Percentiles rank a stretch among this genome's conserved stretches.
Conservation (phyloP, 2,888 invertebrate species). For the Diachrysia chrysitis region DNA sequence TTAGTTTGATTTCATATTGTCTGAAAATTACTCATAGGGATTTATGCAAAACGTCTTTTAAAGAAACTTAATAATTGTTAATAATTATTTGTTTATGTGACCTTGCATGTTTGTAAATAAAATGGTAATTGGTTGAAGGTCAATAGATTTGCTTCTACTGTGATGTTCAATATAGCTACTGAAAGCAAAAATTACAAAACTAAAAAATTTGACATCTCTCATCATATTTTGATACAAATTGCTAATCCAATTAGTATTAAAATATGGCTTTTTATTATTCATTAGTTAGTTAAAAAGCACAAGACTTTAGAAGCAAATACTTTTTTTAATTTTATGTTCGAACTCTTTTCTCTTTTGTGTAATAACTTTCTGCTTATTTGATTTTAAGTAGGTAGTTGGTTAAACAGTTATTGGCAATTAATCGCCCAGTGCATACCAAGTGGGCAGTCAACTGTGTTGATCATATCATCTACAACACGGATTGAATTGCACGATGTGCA, state of each 20-base stretch:
- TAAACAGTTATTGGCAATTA: constrained; percentile 40
- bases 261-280: background rate
- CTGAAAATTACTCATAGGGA: background rate
- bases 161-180: constrained; percentile 11
- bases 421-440: constrained; percentile 54
- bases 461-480: constrained; percentile 56
- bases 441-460: constrained; percentile 61
- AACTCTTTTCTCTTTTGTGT: constrained; percentile 29
- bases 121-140: background rate
- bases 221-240: background rate
- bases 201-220: background rate
- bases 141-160: background rate
- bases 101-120: constrained; percentile 2
- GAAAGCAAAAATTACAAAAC: background rate
- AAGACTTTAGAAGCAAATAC: background rate
- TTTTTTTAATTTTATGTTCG: constrained; percentile 5
- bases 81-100: background rate
- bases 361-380: constrained; percentile 16
- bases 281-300: background rate
- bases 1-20: background rate
- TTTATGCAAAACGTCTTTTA: background rate
- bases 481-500: constrained; percentile 56
- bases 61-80: background rate
- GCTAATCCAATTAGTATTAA: too few relatives aligned
- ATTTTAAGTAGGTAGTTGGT: constrained; percentile 25